Percentiles rank a stretch among this genome's conserved stretches.
Evolutionary conservation across 37 sponge, comb jelly and placozoan genomes (phyloP).

Genomic region (Bolinopsis microptera): DNA sequence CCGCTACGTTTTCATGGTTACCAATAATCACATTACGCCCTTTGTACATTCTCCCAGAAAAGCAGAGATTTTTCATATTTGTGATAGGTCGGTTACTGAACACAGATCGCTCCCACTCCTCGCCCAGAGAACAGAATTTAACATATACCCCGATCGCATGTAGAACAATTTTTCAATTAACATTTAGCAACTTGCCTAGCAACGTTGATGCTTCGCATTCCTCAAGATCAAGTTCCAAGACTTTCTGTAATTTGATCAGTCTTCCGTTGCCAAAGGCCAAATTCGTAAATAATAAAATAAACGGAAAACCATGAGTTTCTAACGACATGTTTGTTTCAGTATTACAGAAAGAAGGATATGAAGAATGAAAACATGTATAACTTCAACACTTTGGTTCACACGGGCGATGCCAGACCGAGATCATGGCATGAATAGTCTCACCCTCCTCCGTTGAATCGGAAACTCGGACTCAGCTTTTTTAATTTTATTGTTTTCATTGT

Average conservation of each 20-base stretch:
- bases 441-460: too few species aligned
- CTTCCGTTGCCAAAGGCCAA: not conserved
- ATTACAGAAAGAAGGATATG: constrained; percentile 57
- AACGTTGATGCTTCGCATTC: not conserved
- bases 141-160: not conserved
- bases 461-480: not conserved
- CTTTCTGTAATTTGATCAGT: not conserved
- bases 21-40: not conserved
- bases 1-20: not conserved
- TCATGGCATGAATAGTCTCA: constrained; percentile 25
- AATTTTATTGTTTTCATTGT: not conserved
- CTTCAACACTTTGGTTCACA: constrained; percentile 54
- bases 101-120: not conserved
- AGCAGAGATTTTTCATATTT: not conserved
- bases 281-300: not conserved
- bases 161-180: not conserved
- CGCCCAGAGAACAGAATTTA: not conserved
- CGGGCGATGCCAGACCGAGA: constrained; percentile 51
- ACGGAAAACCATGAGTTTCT: not conserved
- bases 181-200: not conserved
- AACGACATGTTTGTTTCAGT: constrained; percentile 19
- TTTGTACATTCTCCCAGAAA: not conserved
- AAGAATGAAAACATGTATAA: constrained; percentile 1
- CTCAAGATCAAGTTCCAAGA: not conserved
- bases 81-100: not conserved